phyloP scores from a whole-genome alignment of 2,797 vertebrate species.

The Peromyscus attwateri region DNA sequence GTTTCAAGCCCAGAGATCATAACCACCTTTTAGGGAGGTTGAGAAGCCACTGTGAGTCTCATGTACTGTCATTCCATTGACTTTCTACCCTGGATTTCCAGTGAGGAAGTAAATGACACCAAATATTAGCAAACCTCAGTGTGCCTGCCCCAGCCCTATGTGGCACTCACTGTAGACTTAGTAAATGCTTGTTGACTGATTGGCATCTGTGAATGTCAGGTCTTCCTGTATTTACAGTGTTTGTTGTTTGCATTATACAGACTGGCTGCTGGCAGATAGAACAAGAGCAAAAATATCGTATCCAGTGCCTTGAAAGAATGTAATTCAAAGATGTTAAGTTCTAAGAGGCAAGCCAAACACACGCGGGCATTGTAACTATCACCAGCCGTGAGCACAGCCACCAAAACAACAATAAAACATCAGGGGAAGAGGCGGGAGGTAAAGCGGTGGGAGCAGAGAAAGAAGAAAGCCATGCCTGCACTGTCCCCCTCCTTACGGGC shows the following conservation, averaged over 20 bases:
- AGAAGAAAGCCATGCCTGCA: not conserved
- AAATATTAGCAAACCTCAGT: not conserved
- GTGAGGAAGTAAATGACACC: not conserved
- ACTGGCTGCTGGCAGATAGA: slow-evolving; percentile 9
- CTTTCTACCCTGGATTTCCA: not conserved
- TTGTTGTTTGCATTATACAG: not conserved
- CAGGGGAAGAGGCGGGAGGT: slow-evolving; percentile 26
- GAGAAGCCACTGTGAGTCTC: not conserved
- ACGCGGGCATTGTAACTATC: not conserved
- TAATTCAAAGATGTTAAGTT: slow-evolving; percentile 52
- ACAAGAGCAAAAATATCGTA: not conserved
- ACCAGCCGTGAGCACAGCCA: slow-evolving; percentile 18
- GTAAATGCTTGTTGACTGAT: not conserved
- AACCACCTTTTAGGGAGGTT: not conserved
- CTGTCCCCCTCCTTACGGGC: not conserved
- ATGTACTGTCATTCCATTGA: accelerated
- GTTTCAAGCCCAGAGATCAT: not conserved
- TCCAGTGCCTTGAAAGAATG: not conserved
- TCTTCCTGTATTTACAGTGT: not conserved
- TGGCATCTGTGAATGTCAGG: not conserved
- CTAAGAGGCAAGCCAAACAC: slow-evolving; percentile 47
- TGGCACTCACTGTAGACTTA: not conserved
- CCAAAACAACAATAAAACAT: slow-evolving; percentile 14
- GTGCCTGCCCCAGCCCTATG: accelerated
- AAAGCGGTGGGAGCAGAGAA: not conserved